Evolutionary conservation across 2,888 invertebrate species (phyloP).

Genomic region (Tiliacea aurago): DNA sequence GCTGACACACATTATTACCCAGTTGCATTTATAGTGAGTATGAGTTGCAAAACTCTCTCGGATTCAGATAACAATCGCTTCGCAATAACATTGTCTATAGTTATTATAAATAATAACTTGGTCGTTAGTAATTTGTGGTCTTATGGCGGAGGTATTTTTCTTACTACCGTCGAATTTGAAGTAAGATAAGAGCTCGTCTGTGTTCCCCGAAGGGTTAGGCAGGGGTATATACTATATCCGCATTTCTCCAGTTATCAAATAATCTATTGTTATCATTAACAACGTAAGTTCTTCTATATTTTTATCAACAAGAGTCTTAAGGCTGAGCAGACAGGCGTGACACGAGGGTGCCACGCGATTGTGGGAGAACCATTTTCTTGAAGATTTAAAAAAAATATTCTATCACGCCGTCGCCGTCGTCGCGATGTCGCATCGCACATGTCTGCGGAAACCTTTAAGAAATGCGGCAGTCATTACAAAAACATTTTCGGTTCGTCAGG

Average conservation of each 20-base stretch:
- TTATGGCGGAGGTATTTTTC: background rate
- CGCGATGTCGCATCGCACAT: too few species aligned
- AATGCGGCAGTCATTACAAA: background rate
- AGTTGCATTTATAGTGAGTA: slow-evolving; percentile 34
- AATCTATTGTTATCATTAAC: too few species aligned
- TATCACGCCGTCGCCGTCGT: too few species aligned
- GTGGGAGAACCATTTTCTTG: too few species aligned
- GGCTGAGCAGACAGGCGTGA: too few species aligned
- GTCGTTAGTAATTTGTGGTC: slow-evolving; percentile 9
- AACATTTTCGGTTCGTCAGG: background rate
- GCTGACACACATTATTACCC: slow-evolving; percentile 23
- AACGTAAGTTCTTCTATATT: too few species aligned
- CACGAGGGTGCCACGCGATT: too few species aligned
- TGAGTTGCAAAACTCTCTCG: slow-evolving; percentile 50
- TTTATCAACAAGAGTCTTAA: too few species aligned
- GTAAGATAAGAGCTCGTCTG: background rate
- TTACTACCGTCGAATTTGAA: background rate
- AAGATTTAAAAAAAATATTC: too few species aligned
- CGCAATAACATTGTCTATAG: slow-evolving; percentile 34
- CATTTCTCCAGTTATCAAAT: too few species aligned
- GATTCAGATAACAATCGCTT: slow-evolving; percentile 41
- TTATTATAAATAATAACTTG: slow-evolving; percentile 55
- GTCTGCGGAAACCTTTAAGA: too few species aligned
- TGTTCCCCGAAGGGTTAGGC: too few species aligned
- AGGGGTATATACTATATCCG: background rate